Base-by-base conservation (phyloP, 1,140 invertebrate species). In the Grapholita molesta region DNA sequence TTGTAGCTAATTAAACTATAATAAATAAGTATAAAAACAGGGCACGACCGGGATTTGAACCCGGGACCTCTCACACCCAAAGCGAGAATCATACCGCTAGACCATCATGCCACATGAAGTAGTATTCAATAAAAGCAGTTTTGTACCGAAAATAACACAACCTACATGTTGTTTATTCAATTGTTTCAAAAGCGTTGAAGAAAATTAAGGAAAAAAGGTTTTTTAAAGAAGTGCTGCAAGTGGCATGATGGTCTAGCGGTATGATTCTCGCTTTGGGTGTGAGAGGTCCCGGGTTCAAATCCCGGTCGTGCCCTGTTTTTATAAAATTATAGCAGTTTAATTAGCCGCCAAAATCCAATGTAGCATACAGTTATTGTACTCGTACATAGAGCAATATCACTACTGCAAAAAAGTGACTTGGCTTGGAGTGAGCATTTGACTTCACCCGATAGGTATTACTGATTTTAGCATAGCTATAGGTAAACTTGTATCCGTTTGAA, bases 251-350 rank as follows among this genome's bases (percentile, higher is more conserved):
- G 55, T 61, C 55, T 61, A 61, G 55, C 25, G 55, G 55, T 61
- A 61, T 61, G 55, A 61, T 61, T 61, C 55, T 61, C 55, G 55
- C 55, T 61, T 61, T 67, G 65, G 24, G 42, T 67, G 42, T 67
- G 65, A 67, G 65, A 42, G 64, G 64, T 48, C 64, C 32, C 64
- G 35, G 35, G 24, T 66, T 66, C 64, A 66, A 66, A 66, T 66
- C 64, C 33, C 35, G 64, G 64, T 33, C 35, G 66, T 25, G 33
- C 67, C 23, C 53, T 57, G 11, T 38, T 35, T 67, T 67, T 67
- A 5, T 38, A n/a, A n/a, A n/a, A n/a, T n/a, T n/a, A n/a, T n/a
- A n/a, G n/a, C n/a, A 6, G n/a, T n/a, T 38, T 38, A n/a, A 9
- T 38, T 8, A 35, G 0, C n/a, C n/a, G 7, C 4, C n/a, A n/a